Percentiles rank a stretch among this genome's conserved stretches.
These are phyloP conservation scores for Patella vulgata DNA, from an alignment of 1,140 invertebrate species.

Conservation along the genomic window DNA sequence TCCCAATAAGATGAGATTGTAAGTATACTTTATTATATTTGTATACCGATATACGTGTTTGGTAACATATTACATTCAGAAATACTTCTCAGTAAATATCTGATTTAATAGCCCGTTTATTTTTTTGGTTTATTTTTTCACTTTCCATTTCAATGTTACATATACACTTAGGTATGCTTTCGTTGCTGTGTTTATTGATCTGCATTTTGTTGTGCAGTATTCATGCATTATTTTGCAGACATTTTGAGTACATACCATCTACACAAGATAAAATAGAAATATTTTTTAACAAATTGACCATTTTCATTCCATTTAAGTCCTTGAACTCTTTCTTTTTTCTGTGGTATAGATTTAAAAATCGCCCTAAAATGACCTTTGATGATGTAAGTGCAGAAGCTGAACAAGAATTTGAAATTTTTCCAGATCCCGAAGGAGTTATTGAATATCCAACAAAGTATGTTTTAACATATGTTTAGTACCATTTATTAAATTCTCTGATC, in stretches of 20 bases:
- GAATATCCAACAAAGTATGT: conserved; percentile 91
- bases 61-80: background rate
- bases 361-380: conserved; percentile 94
- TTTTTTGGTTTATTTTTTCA: background rate
- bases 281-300: too few relatives aligned
- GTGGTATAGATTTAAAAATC: conserved; percentile 84
- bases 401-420: conserved; percentile 90
- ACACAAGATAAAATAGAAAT: too few relatives aligned
- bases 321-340: background rate
- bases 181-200: too few relatives aligned
- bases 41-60: background rate
- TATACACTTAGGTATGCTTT: conserved; percentile 6
- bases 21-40: conserved; percentile 65
- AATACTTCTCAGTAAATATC: too few relatives aligned
- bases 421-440: conserved; percentile 80
- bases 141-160: background rate
- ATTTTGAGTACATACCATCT: too few relatives aligned
- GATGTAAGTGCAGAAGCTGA: conserved; percentile 78
- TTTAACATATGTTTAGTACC: too few relatives aligned
- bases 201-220: too few relatives aligned
- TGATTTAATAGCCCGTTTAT: too few relatives aligned
- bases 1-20: conserved; percentile 88
- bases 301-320: too few relatives aligned
- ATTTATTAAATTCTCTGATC: background rate
- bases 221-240: too few relatives aligned